These are phyloP conservation scores for Cantharis rustica DNA, from an alignment of 2,888 invertebrate species.

Conservation along the genomic window DNA sequence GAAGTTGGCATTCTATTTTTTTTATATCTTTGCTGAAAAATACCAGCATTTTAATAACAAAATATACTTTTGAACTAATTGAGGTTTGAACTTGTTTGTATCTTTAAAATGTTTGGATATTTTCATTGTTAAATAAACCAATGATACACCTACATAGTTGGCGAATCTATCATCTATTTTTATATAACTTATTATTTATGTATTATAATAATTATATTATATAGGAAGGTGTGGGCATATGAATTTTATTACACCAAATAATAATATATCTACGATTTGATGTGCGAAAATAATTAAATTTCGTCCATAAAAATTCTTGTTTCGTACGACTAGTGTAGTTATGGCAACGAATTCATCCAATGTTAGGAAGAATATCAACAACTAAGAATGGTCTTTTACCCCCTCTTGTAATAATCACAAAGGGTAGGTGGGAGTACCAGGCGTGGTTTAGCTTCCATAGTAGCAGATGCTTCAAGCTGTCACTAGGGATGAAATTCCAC, in stretches of 20 bases:
- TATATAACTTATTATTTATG: too few relatives aligned
- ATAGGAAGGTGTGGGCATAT: neutral
- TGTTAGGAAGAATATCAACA: conserved; percentile 32
- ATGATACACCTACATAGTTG: too few relatives aligned
- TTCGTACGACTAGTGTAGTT: conserved; percentile 29
- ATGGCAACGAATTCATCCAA: conserved; percentile 46
- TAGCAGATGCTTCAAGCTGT: conserved; percentile 43
- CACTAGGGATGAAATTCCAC: conserved; percentile 33
- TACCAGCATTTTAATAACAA: too few relatives aligned
- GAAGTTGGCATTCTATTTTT: too few relatives aligned
- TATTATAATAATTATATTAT: too few relatives aligned
- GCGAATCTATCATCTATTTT: too few relatives aligned
- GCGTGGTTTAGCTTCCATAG: conserved; percentile 41
- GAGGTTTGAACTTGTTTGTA: too few relatives aligned
- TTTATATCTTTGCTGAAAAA: too few relatives aligned
- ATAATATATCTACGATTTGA: neutral
- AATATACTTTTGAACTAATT: too few relatives aligned
- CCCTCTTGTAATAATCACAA: conserved; percentile 24
- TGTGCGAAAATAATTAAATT: conserved; percentile 4
- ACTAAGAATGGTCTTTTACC: conserved; percentile 34
- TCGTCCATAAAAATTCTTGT: conserved; percentile 8
- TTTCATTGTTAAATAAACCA: too few relatives aligned
- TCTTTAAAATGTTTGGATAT: too few relatives aligned
- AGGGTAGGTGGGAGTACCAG: conserved; percentile 33
- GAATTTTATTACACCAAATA: neutral